Base-by-base conservation (phyloP, 2,797 vertebrate genomes). In the Taeniopygia guttata region DNA sequence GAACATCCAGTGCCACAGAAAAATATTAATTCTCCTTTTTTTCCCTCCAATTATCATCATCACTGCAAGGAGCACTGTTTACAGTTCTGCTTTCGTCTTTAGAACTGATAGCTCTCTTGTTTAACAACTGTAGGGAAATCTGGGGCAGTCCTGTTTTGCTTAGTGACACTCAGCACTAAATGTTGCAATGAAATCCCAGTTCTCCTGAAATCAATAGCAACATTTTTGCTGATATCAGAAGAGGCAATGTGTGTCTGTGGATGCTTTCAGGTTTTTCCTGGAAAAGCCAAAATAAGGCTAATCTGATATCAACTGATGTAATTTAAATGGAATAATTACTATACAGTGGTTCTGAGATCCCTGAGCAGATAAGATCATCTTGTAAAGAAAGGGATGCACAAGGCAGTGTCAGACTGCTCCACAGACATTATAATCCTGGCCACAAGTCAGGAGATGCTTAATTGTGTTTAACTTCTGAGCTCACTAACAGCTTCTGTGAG, bases 51-150 rank as follows among this genome's bases (percentile, higher is more conserved):
- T 52, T 87, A n/a, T 58, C 83, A 51, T 83, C 16, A 46, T 74
- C 48, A 42, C 54, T 90, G 69, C 29, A 42, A 80, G 80, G 8
- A 60, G 40, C 67, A 46, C 42, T 70, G 38, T 80, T 89, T 62
- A 68, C 52, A 76, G 42, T 78, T 89, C 63, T 88, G 66, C 75
- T 86, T 76, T 80, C 60, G 30, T 85, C 67, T 90, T 73, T 38
- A 58, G 62, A 82, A 64, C 29, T 17, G 46, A 46, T 51, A 84
- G 52, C 40, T 62, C 15, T 68, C 34, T 51, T 87, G 32, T 76
- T 90, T 52, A 89, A 68, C 36, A 84, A 36, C 70, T 55, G 48
- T 8, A 52, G 62, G 27, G 62, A 73, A 81, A 70, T 68, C 58
- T 85, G 27, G 73, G 62, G 43, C 86, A 75, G 58, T 40, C 43